Conservation (phyloP, 1,140 invertebrate genomes). For the Drosophila ironensis region DNA sequence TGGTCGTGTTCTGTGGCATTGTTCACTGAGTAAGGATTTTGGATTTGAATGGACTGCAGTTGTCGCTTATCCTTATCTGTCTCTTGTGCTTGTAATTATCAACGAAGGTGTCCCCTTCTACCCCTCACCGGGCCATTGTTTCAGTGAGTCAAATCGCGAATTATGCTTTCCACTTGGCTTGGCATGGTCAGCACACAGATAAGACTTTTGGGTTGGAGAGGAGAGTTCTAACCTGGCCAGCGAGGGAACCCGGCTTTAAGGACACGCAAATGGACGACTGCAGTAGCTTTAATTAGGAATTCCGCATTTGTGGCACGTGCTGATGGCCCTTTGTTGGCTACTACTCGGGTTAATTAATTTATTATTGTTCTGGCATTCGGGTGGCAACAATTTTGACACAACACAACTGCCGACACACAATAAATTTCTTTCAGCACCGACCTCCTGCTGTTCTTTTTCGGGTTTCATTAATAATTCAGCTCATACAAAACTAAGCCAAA, state of each 20-base stretch:
- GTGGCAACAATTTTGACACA: conserved; percentile 54
- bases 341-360: conserved; percentile 62
- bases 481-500: conserved; percentile 35
- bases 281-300: conserved; percentile 29
- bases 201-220: conserved; percentile 9
- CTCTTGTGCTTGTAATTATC: conserved; percentile 28
- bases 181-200: conserved; percentile 2
- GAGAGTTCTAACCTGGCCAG: neutral
- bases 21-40: conserved; percentile 35
- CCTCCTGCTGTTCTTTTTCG: conserved; percentile 1
- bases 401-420: conserved; percentile 29
- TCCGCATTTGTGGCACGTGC: conserved; percentile 58
- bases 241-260: conserved; percentile 12
- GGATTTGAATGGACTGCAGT: conserved; percentile 49
- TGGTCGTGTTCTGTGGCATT: conserved; percentile 19
- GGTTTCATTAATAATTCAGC: conserved; percentile 57
- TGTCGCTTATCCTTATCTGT: conserved; percentile 37
- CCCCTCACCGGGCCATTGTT: conserved; percentile 28
- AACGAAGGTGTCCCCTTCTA: conserved; percentile 19
- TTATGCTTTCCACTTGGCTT: conserved; percentile 36
- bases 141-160: conserved; percentile 13
- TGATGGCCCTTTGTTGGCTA: conserved; percentile 26
- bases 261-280: neutral
- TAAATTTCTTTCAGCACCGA: conserved; percentile 39
- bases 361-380: conserved; percentile 62